Conservation (phyloP, 2,113 vertebrate genomes). For the Menura novaehollandiae region DNA sequence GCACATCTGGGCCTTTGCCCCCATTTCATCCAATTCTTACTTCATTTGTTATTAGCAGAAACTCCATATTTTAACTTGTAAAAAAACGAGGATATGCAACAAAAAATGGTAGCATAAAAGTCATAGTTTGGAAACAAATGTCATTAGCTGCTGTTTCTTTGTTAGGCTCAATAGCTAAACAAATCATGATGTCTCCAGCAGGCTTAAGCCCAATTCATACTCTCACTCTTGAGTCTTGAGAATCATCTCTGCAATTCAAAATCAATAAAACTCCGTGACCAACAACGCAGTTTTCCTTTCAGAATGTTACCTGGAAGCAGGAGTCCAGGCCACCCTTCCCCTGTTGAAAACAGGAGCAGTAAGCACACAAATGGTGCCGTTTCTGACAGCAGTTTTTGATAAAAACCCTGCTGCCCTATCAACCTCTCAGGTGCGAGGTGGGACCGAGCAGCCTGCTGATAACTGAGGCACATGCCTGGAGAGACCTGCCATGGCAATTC, state of each 20-base stretch:
- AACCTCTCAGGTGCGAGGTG: background rate
- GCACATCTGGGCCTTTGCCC: background rate
- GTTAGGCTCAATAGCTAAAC: background rate
- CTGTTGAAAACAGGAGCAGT: background rate
- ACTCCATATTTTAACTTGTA: background rate
- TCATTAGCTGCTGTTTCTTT: background rate
- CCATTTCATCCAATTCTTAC: background rate
- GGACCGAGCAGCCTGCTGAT: background rate
- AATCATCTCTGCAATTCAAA: background rate
- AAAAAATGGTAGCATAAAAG: background rate
- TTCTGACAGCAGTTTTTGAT: background rate
- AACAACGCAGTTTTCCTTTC: background rate
- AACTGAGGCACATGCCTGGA: background rate
- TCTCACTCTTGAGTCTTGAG: background rate
- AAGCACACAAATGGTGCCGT: background rate
- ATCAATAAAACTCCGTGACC: background rate
- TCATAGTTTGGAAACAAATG: background rate
- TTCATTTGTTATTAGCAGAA: background rate
- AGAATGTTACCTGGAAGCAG: background rate
- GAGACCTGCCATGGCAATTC: background rate
- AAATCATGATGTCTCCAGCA: background rate
- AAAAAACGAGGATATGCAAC: background rate
- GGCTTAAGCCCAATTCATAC: background rate
- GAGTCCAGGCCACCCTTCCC: background rate
- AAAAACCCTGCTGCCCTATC: background rate